phyloP scores from a whole-genome alignment of 2,888 invertebrate genomes.

The Ormyrus thymus region DNA sequence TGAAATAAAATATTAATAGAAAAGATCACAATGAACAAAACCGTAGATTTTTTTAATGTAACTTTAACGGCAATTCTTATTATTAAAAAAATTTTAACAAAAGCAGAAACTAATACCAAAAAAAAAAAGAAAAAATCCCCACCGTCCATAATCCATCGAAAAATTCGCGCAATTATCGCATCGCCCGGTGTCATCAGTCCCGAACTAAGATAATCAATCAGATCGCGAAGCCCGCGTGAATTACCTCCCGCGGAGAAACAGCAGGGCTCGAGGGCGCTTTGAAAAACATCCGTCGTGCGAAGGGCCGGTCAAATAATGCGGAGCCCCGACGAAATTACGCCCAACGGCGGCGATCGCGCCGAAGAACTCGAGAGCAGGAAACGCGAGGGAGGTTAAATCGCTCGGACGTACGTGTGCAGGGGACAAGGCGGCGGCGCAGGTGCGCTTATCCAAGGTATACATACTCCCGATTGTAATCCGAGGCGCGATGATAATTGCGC shows the following conservation, averaged over 20 bases:
- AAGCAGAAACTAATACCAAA: too few relatives aligned
- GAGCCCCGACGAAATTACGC: constrained; percentile 12
- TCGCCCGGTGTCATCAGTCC: too few relatives aligned
- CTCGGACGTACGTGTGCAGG: background rate
- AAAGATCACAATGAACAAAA: too few relatives aligned
- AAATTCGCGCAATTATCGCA: background rate
- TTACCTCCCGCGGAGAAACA: background rate
- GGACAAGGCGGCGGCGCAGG: too few relatives aligned
- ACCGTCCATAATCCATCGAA: background rate
- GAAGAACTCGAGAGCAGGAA: background rate
- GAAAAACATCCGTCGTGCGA: background rate
- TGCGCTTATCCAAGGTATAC: too few relatives aligned
- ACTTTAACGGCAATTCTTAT: too few relatives aligned
- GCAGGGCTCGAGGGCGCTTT: background rate
- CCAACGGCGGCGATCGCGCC: background rate
- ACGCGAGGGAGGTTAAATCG: constrained; percentile 33
- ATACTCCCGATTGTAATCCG: constrained; percentile 14
- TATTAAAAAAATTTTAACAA: too few relatives aligned
- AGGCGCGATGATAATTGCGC: constrained; percentile 59
- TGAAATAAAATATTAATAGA: too few relatives aligned
- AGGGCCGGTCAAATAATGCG: background rate
- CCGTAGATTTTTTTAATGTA: too few relatives aligned
- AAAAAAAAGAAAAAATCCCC: too few relatives aligned
- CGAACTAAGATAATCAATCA: background rate
- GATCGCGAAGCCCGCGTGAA: background rate